A percentile compares a stretch with the other conserved stretches of the same genome.
Conservation (phyloP, 2,797 vertebrate species). For the Smutsia temminckii region DNA sequence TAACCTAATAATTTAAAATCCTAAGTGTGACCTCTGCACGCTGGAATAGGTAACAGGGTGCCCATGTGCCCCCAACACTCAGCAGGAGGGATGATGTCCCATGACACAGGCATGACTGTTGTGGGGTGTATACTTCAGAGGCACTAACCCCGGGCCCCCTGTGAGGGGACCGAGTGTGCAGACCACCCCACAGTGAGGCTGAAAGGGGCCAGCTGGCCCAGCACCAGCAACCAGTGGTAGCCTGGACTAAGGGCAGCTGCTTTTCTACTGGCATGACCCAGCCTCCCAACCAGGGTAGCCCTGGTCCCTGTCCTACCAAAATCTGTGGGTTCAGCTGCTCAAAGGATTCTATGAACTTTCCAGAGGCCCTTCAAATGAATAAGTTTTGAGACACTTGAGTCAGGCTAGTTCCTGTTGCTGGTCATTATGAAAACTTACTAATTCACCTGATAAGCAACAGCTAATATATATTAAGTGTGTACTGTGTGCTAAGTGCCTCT, state of each 20-base stretch:
- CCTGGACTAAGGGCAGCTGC: neutral
- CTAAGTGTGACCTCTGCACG: neutral
- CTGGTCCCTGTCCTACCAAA: no score
- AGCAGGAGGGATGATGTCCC: neutral
- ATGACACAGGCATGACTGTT: neutral
- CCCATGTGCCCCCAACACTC: neutral
- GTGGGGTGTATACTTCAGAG: neutral
- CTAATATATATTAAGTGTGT: neutral
- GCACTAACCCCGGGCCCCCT: neutral
- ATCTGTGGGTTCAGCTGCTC: neutral
- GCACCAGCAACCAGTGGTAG: neutral
- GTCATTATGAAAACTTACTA: neutral
- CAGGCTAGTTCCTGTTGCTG: neutral
- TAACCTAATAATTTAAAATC: neutral
- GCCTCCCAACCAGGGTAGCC: neutral
- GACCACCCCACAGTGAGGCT: fast-evolving
- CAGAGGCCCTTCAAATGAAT: neutral
- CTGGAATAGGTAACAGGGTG: neutral
- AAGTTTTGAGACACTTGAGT: neutral
- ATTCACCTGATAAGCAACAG: neutral
- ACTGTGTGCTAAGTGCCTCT: neutral
- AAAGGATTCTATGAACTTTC: neutral
- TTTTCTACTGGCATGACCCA: neutral
- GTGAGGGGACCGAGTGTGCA: neutral
- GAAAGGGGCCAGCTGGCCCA: neutral